Base-by-base conservation (phyloP, 2,797 vertebrate genomes). In the Microhierax caerulescens region DNA sequence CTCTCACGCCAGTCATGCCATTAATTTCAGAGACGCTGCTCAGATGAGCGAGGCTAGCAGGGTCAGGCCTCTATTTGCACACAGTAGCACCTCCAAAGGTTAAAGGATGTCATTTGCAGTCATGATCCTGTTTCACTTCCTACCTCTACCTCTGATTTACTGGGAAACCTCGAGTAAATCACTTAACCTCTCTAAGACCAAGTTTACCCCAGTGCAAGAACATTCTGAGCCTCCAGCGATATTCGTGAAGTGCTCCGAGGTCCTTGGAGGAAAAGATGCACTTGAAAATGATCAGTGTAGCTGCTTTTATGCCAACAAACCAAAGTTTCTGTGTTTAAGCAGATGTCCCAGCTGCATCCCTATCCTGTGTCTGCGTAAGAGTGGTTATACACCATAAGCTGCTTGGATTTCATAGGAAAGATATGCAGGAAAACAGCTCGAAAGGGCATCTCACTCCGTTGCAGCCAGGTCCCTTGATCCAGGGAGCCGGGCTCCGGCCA, bases 101-200 rank as follows among this genome's bases (percentile, higher is more conserved):
- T 91, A 96, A 93, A 85, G 48, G 54, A 88, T 94, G 91, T 94
- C 89, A 93, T 75, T 48, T 60, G 69, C 69, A 91, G 82, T 43
- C 94, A 80, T 7, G 87, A 94, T 67, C 76, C 60, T 70, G 51
- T 95, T 97, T 96, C 94, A 48, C 86, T 97, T 96, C 97, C 93
- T 83, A 92, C 64, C 88, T 94, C 90, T 68, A 83, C 81, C 92
- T 89, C 86, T 88, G 72, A 96, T 96, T 96, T 94, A 91, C 84
- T 91, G 93, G 78, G 65, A 93, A 91, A 95, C 69, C 73, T 93
- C 36, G 3, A 95, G 65, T 94, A 96, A 94, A 96, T 93, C 95
- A 93, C 93, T 96, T 95, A 96, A 82, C 94, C 93, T 88, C 85
- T 63, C 88, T 41, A 83, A 93, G 89, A 91, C 56, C 11, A 43